Percentiles rank a stretch among this genome's conserved stretches.
Conservation (phyloP, 2,888 invertebrate genomes). For the Tuberolachnus salignus region DNA sequence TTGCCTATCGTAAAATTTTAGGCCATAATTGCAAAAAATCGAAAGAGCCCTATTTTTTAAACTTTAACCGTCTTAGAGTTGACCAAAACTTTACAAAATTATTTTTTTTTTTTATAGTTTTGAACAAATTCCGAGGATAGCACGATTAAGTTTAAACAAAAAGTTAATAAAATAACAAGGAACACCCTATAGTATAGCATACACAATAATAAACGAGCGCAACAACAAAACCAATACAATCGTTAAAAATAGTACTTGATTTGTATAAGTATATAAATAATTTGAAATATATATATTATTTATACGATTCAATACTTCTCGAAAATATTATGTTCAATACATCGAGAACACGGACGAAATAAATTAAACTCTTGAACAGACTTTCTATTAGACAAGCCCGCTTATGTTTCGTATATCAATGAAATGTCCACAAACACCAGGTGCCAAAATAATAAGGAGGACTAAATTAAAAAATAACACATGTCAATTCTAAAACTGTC, state of each 20-base stretch:
- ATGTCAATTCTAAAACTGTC: background rate
- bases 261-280: background rate
- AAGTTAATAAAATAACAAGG: too few relatives aligned
- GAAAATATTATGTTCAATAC: background rate
- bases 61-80: too few relatives aligned
- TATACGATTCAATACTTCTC: background rate
- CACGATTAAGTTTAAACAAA: too few relatives aligned
- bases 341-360: background rate
- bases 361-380: background rate
- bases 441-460: background rate
- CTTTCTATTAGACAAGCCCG: background rate
- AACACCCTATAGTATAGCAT: too few relatives aligned
- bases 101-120: too few relatives aligned
- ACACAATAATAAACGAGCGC: background rate
- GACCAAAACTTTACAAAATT: too few relatives aligned
- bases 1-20: too few relatives aligned
- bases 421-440: slow-evolving; percentile 5
- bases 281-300: too few relatives aligned
- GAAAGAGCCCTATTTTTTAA: too few relatives aligned
- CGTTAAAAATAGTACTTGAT: background rate
- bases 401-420: slow-evolving; percentile 8
- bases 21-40: too few relatives aligned
- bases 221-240: background rate
- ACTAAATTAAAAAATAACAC: slow-evolving; percentile 32
- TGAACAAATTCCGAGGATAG: too few relatives aligned